A percentile compares a stretch with the other conserved stretches of the same genome.
These are phyloP conservation scores for Drosophila burlai DNA, from an alignment of 1,140 invertebrate species.

Conservation along the genomic window DNA sequence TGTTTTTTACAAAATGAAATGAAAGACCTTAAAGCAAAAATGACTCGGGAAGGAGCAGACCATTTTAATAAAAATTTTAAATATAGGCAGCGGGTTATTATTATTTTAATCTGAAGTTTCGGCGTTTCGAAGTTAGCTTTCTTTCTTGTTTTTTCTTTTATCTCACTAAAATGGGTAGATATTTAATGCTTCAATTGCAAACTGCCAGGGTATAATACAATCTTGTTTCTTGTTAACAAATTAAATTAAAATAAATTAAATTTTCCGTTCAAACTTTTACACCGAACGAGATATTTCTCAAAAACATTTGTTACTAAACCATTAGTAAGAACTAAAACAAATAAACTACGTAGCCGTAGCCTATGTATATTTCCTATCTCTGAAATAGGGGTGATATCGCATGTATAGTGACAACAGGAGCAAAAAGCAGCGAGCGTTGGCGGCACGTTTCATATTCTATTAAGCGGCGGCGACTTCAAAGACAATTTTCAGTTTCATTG, in stretches of 20 bases:
- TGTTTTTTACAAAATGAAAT: neutral
- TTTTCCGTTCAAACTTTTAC: too few species aligned
- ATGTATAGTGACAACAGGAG: constrained; percentile 1
- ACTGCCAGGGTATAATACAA: too few species aligned
- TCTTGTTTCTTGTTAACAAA: too few species aligned
- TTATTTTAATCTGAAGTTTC: neutral
- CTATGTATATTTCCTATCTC: constrained; percentile 5
- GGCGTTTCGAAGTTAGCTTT: too few species aligned
- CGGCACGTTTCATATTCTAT: constrained; percentile 76
- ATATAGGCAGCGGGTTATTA: neutral
- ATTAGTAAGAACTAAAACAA: constrained; percentile 13
- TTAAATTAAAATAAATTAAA: too few species aligned
- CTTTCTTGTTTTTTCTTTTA: too few species aligned
- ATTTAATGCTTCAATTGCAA: too few species aligned
- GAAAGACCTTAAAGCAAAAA: neutral
- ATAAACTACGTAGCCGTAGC: neutral
- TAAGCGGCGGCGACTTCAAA: constrained; percentile 77
- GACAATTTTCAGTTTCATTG: constrained; percentile 71
- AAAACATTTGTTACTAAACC: neutral
- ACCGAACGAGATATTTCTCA: neutral
- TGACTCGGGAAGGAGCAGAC: too few species aligned
- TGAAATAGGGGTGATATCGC: constrained; percentile 14
- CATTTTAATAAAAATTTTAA: too few species aligned
- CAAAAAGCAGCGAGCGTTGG: constrained; percentile 40
- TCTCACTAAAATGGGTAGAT: too few species aligned